Conservation (phyloP, 1,140 invertebrate genomes). For the Zaprionus camerounensis region DNA sequence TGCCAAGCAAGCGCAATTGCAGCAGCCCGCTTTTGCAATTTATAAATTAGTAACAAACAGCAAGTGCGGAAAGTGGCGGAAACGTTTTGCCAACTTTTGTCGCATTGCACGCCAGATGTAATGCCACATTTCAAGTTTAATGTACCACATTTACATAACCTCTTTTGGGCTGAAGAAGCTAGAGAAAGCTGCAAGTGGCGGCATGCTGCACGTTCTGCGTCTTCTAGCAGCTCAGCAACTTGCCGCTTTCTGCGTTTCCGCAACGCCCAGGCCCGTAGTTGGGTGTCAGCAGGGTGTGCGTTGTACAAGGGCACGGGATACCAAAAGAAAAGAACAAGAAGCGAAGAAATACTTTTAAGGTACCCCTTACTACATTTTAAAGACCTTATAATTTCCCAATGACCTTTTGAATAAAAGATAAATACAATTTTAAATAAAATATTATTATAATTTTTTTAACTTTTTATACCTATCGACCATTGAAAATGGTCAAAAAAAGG, state of each 20-base stretch:
- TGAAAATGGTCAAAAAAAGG: too few species aligned
- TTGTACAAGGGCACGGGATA: too few species aligned
- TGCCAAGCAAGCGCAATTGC: slow-evolving; percentile 20
- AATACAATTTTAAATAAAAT: too few species aligned
- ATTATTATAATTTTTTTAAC: too few species aligned
- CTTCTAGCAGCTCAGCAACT: slow-evolving; percentile 51
- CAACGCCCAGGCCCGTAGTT: not conserved
- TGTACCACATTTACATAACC: slow-evolving; percentile 68
- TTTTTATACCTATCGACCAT: too few species aligned
- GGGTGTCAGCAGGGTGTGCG: too few species aligned
- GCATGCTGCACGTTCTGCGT: slow-evolving; percentile 49
- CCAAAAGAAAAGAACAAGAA: too few species aligned
- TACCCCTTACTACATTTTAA: too few species aligned
- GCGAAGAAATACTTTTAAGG: too few species aligned
- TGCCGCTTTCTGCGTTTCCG: slow-evolving; percentile 70
- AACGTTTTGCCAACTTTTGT: slow-evolving; percentile 32
- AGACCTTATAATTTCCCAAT: too few species aligned
- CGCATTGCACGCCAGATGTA: not conserved
- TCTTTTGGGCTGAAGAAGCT: slow-evolving; percentile 11
- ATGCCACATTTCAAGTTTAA: slow-evolving; percentile 48
- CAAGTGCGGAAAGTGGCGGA: slow-evolving; percentile 42
- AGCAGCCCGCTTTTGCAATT: slow-evolving; percentile 57
- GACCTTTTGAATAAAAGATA: too few species aligned
- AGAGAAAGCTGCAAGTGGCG: slow-evolving; percentile 59
- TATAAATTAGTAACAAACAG: slow-evolving; percentile 38